Percentiles rank a stretch among this genome's conserved stretches.
phyloP scores from a whole-genome alignment of 2,797 vertebrate species.

The Columba guinea region DNA sequence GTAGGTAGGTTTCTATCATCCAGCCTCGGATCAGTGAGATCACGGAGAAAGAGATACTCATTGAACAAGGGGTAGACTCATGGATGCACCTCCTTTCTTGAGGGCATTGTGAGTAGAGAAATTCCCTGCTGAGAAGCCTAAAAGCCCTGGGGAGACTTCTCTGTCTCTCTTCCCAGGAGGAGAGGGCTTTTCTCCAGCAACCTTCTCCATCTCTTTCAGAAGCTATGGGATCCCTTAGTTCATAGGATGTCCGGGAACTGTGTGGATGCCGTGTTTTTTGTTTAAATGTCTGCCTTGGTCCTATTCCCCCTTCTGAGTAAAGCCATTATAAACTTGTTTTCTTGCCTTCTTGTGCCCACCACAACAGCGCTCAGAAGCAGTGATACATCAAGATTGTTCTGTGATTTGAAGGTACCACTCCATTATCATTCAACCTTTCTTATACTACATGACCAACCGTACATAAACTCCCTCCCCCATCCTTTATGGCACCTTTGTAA shows the following conservation, averaged over 20 bases:
- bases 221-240: neutral
- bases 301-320: neutral
- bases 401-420: neutral
- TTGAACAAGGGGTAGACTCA: neutral
- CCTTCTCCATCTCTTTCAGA: neutral
- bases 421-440: fast-evolving
- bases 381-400: neutral
- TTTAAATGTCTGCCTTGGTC: neutral
- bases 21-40: neutral
- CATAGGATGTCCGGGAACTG: neutral
- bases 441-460: fast-evolving
- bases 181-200: neutral
- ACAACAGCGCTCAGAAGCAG: neutral
- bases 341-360: neutral
- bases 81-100: fast-evolving
- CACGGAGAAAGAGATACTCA: neutral
- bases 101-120: fast-evolving
- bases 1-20: neutral
- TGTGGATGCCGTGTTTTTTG: neutral
- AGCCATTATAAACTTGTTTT: neutral
- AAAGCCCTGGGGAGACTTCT: neutral
- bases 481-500: fast-evolving
- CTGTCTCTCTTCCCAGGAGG: neutral
- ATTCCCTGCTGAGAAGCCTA: neutral
- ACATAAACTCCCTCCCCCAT: neutral